phyloP scores from a whole-genome alignment of 2,797 vertebrate genomes.

The Crenuchus spilurus region DNA sequence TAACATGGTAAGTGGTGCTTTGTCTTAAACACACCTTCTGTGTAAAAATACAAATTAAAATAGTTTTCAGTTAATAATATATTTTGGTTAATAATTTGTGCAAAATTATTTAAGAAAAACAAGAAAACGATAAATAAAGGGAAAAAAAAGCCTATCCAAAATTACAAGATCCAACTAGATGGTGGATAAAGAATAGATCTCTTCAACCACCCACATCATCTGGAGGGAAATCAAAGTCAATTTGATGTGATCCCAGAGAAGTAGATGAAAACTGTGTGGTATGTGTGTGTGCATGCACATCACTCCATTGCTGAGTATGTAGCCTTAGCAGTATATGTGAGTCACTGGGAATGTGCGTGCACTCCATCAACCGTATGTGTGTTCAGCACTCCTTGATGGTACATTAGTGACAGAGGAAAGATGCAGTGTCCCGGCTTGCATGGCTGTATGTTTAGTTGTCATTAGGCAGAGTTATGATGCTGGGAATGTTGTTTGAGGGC shows the following conservation, averaged over 20 bases:
- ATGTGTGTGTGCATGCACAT: not conserved
- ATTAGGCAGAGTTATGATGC: constrained; percentile 75
- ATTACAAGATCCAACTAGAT: constrained; percentile 20
- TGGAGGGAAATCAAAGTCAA: constrained; percentile 8
- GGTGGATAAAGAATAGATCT: not conserved
- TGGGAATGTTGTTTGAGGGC: constrained; percentile 66
- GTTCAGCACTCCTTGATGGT: constrained; percentile 42
- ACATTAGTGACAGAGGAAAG: constrained; percentile 53
- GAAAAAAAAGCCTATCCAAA: not conserved
- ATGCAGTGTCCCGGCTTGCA: constrained; percentile 59
- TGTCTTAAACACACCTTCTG: too few species aligned
- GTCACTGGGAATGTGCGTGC: not conserved
- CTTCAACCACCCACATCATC: not conserved
- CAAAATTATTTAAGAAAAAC: not conserved
- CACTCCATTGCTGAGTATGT: not conserved
- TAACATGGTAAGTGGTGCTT: too few species aligned
- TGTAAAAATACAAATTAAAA: too few species aligned
- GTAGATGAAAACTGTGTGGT: not conserved
- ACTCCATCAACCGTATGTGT: constrained; percentile 4
- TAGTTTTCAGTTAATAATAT: too few species aligned
- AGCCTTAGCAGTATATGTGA: not conserved
- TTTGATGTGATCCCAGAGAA: not conserved
- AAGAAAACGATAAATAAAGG: not conserved
- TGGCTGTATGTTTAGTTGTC: constrained; percentile 71
- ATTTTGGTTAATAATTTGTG: not conserved